Evolutionary conservation across 2,113 vertebrate genomes (phyloP), one percentile per base, ranked within the genome.

Genomic region (Myotis brandtii): DNA sequence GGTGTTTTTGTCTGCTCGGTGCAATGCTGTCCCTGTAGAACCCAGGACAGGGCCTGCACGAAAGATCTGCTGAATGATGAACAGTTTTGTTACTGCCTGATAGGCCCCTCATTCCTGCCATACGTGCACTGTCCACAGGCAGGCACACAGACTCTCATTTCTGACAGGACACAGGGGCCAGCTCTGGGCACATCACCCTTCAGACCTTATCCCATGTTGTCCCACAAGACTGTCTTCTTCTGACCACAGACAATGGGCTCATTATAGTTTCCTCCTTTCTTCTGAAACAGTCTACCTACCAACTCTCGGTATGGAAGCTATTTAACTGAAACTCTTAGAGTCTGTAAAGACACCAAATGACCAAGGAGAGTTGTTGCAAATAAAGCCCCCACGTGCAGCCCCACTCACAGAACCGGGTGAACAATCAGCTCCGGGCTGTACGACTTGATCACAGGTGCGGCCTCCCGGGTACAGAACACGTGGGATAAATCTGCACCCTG

Each of bases 391-490:
- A 9, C 0, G 5, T 2, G 40, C 3, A 14, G 91, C 40, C 37
- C 86, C 86, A 99, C 99, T 99, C 98, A 99, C 99, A 99, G 99
- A 69, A 99, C 98, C 4, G 99, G 99, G 97, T 99, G 99, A 86
- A 99, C 99, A 34, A 99, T 99, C 97, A 99, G 99, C 97, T 99
- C 99, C 13, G 99, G 99, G 97, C 99, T 99, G 97, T 99, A 99
- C 0, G 99, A 99, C 97, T 99, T 99, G 97, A 99, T 99, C 79
- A 99, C 99, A 72, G 99, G 98, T 11, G 99, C 99, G 62, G 99
- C 99, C 82, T 99, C 99, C 98, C 98, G 99, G 98, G 99, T 99
- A 98, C 99, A 99, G 98, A 99, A 99, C 40, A 99, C 99, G 12
- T 99, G 99, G 86, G 99, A 99, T 96, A 99, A 97, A 97, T 99